Conservation (phyloP, 2,797 vertebrate species). For the Channallabes apus region DNA sequence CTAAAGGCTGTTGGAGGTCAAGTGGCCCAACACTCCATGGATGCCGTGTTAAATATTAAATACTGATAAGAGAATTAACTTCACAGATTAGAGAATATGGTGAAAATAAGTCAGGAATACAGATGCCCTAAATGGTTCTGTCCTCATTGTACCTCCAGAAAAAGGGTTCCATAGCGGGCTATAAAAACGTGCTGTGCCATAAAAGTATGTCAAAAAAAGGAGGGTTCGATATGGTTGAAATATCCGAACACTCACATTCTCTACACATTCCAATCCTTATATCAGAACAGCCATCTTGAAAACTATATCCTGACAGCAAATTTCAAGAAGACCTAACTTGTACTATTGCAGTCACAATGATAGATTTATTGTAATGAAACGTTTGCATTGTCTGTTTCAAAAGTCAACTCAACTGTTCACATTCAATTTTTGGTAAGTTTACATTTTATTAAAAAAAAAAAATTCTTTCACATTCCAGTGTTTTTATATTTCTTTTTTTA, state of each 20-base stretch:
- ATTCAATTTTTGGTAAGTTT: slow-evolving; percentile 37
- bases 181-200: no score
- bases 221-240: no score
- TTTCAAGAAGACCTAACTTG: background rate
- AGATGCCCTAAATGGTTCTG: no score
- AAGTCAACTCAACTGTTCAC: slow-evolving; percentile 19
- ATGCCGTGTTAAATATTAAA: no score
- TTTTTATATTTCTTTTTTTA: slow-evolving; percentile 67
- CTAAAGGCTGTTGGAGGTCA: no score
- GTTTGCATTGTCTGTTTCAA: background rate
- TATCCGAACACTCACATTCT: background rate
- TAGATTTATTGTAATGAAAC: background rate
- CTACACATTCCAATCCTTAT: background rate
- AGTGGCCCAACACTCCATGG: no score
- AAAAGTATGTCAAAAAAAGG: no score
- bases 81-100: no score
- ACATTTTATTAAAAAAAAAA: slow-evolving; percentile 44
- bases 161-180: no score
- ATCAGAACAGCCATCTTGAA: background rate
- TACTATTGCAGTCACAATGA: background rate
- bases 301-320: background rate
- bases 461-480: slow-evolving; percentile 77
- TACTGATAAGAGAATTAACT: no score
- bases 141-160: no score
- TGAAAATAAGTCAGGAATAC: no score